A percentile compares a stretch with the other conserved stretches of the same genome.
Conservation (phyloP, 2,888 invertebrate species). For the Drosophila falleni region DNA sequence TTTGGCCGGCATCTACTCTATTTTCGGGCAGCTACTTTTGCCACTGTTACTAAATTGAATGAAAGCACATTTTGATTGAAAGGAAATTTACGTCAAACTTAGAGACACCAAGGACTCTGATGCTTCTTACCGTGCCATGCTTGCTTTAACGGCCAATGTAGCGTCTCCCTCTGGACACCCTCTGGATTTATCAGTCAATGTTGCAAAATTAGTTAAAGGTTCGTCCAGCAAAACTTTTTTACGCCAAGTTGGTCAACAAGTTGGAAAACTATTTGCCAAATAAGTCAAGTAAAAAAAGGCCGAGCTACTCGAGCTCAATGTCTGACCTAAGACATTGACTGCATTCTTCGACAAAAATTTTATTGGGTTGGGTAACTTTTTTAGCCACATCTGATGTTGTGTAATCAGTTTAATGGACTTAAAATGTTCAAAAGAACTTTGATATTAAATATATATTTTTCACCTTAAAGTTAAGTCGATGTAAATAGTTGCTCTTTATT, state of each 20-base stretch:
- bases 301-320: constrained; percentile 2
- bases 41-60: constrained; percentile 68
- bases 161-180: constrained; percentile 27
- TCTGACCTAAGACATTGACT: constrained; percentile 32
- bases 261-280: constrained; percentile 65
- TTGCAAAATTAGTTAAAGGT: constrained; percentile 74
- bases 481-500: neutral
- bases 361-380: constrained; percentile 4
- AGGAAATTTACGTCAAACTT: constrained; percentile 74
- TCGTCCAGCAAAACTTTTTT: constrained; percentile 40
- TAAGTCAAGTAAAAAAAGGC: constrained; percentile 45
- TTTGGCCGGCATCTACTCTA: constrained; percentile 41
- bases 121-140: constrained; percentile 31
- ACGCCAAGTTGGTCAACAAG: constrained; percentile 67
- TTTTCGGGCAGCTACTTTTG: constrained; percentile 50
- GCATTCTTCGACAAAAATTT: constrained; percentile 21
- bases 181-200: constrained; percentile 67
- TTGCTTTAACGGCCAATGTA: constrained; percentile 68
- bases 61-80: constrained; percentile 80
- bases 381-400: constrained; percentile 30
- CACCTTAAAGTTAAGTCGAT: neutral
- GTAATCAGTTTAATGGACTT: constrained; percentile 31
- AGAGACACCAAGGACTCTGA: constrained; percentile 38
- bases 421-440: constrained; percentile 3
- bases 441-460: neutral